Evolutionary conservation across 1,140 invertebrate genomes (phyloP).

Genomic region (Lysiphlebus fabarum): DNA sequence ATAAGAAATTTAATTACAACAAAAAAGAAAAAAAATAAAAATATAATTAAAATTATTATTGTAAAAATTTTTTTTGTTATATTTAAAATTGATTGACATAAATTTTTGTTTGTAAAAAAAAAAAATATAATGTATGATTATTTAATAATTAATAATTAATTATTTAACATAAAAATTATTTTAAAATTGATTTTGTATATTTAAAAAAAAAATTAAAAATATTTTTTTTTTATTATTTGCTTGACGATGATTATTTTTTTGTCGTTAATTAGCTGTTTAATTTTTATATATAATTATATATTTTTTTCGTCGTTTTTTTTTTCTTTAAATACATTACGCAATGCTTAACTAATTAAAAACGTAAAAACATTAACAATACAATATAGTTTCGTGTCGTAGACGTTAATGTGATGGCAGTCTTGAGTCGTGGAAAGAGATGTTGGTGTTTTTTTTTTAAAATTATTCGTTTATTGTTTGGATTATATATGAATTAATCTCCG

Average conservation of each 20-base stretch:
- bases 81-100: too few species aligned
- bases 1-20: too few species aligned
- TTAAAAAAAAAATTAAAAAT: background rate
- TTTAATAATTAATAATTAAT: background rate
- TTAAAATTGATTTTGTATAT: conserved; percentile 6
- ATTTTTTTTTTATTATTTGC: background rate
- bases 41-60: too few species aligned
- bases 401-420: conserved; percentile 52
- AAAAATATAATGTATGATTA: too few species aligned
- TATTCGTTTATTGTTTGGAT: conserved; percentile 37
- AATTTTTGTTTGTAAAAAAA: too few species aligned
- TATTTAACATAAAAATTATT: background rate
- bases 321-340: conserved; percentile 39
- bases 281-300: too few species aligned
- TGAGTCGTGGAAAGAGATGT: conserved; percentile 51
- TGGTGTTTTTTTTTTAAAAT: conserved; percentile 37
- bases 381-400: conserved; percentile 44
- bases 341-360: conserved; percentile 53
- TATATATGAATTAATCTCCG: conserved; percentile 29
- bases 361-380: conserved; percentile 54
- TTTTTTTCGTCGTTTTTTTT: conserved; percentile 12
- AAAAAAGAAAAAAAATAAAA: too few species aligned
- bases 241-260: background rate
- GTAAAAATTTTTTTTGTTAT: too few species aligned
- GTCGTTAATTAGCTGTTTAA: background rate